These are phyloP conservation scores for Myotis vivesi DNA, from an alignment of 2,797 vertebrate genomes.

Conservation along the genomic window DNA sequence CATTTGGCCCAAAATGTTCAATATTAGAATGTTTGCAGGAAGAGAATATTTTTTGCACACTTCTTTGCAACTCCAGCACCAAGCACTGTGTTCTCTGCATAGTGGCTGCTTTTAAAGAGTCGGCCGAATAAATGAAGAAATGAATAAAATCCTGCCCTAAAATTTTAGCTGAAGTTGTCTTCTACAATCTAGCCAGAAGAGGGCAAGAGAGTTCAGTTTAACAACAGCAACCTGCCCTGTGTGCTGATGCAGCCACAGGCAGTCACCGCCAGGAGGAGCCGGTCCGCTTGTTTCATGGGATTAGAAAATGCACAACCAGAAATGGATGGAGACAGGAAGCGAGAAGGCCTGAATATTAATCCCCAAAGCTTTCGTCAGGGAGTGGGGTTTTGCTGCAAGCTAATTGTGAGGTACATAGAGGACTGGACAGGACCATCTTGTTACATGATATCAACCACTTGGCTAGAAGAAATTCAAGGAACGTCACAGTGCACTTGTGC, in stretches of 20 bases:
- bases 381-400: not conserved
- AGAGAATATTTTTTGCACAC: not conserved
- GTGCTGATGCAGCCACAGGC: not conserved
- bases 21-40: not conserved
- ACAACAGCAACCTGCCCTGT: fast-evolving
- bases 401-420: not conserved
- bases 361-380: not conserved
- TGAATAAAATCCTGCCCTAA: not conserved
- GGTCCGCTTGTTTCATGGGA: not conserved
- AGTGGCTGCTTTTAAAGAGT: not conserved
- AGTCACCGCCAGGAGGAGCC: not conserved
- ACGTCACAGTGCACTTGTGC: not conserved
- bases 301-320: not conserved
- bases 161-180: not conserved
- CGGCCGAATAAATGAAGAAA: not conserved
- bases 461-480: not conserved
- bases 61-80: not conserved
- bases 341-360: not conserved
- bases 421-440: not conserved
- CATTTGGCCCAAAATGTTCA: not conserved
- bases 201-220: constrained; percentile 58
- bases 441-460: not conserved
- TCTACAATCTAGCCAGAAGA: constrained; percentile 42
- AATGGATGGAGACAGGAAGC: not conserved
- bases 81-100: not conserved